These are phyloP conservation scores for Sinotaia quadrata DNA, from an alignment of 2,888 invertebrate genomes.

Conservation along the genomic window DNA sequence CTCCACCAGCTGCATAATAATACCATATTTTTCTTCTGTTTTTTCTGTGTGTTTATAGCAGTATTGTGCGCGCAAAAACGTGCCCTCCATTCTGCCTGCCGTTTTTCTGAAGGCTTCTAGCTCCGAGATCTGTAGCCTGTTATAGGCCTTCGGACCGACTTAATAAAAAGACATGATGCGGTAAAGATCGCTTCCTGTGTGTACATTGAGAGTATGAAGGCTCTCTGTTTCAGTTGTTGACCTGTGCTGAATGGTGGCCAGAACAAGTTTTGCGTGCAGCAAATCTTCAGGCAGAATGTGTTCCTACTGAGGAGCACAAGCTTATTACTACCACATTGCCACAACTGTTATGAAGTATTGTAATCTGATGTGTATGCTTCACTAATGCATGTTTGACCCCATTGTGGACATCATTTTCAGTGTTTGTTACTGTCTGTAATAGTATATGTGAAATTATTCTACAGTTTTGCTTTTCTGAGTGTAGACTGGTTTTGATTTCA, in stretches of 20 bases:
- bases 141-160: constrained; percentile 22
- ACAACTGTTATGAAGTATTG: too few species aligned
- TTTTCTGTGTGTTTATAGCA: constrained; percentile 31
- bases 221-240: background rate
- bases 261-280: too few species aligned
- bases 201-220: constrained; percentile 27
- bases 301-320: too few species aligned
- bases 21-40: constrained; percentile 27
- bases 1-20: background rate
- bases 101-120: constrained; percentile 25
- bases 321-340: too few species aligned
- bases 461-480: too few species aligned
- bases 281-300: too few species aligned
- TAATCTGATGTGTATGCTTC: too few species aligned
- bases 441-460: too few species aligned
- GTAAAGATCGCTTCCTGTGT: constrained; percentile 30
- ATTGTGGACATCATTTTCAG: too few species aligned
- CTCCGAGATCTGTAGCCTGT: constrained; percentile 25
- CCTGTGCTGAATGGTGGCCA: background rate
- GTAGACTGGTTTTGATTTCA: too few species aligned
- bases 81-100: constrained; percentile 29
- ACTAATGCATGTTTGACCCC: too few species aligned
- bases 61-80: constrained; percentile 23
- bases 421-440: too few species aligned
- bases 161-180: constrained; percentile 23